Evolutionary conservation across 2,113 vertebrate species (phyloP).

Genomic region (Tursiops truncatus): DNA sequence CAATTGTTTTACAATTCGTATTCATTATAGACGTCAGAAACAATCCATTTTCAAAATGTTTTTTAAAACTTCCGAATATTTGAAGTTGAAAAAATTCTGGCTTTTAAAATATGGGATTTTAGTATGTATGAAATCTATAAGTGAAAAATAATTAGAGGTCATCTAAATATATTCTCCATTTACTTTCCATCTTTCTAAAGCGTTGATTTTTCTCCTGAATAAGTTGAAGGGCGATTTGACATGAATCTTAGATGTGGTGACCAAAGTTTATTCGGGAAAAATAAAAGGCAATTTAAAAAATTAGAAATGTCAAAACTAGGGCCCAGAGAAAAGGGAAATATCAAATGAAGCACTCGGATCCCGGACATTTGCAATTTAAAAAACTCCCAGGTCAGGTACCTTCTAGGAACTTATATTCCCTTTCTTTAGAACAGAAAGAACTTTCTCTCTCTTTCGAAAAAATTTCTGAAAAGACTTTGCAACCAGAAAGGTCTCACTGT

Average conservation of each 20-base stretch:
- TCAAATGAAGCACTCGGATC: background rate
- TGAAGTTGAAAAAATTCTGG: background rate
- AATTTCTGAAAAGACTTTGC: background rate
- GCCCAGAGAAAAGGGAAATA: background rate
- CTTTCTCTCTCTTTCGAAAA: background rate
- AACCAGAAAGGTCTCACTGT: background rate
- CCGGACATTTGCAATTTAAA: background rate
- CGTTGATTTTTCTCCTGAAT: background rate
- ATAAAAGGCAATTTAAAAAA: background rate
- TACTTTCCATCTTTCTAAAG: background rate
- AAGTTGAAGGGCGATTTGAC: background rate
- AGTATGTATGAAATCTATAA: background rate
- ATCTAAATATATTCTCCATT: background rate
- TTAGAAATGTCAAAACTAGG: background rate
- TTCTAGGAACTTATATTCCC: background rate
- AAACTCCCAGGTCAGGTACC: background rate
- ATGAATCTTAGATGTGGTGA: background rate
- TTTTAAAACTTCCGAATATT: background rate
- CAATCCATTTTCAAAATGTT: background rate
- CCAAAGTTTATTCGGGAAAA: background rate
- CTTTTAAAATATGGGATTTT: constrained; percentile 16
- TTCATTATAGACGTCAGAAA: background rate
- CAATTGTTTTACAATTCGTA: background rate
- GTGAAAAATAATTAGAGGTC: background rate
- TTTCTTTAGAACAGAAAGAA: background rate